Base-by-base conservation (phyloP, 2,888 invertebrate species). In the Apoderus coryli region DNA sequence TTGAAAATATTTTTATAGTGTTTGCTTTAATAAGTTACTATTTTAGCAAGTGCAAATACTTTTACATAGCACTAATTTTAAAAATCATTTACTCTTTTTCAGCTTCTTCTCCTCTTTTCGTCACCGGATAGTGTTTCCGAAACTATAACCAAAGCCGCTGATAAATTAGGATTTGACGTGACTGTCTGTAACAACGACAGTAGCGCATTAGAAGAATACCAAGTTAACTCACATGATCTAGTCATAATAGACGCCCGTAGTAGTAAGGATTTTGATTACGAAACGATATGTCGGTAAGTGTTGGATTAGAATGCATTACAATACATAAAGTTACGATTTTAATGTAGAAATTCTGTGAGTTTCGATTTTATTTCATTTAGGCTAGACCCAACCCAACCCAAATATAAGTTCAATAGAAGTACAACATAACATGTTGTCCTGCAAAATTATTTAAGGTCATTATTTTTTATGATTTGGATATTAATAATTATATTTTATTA, bases 41-140 rank as follows among this genome's bases (percentile, higher is more conserved):
- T n/a, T n/a, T n/a, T n/a, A n/a, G n/a, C n/a, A n/a, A n/a, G n/a
- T n/a, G n/a, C n/a, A n/a, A n/a, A n/a, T n/a, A n/a, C n/a, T n/a
- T n/a, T n/a, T n/a, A n/a, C n/a, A n/a, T n/a, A n/a, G n/a, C n/a
- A n/a, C n/a, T n/a, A n/a, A n/a, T n/a, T n/a, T n/a, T n/a, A n/a
- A n/a, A n/a, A n/a, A n/a, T n/a, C n/a, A n/a, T n/a, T n/a, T n/a
- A n/a, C n/a, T n/a, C 28, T 23, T 49, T 48, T 46, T 4, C 63
- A 81, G 81, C 57, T 80, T 39, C 60, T 82, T 56, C 64, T 80
- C 59, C 76, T 79, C 36, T 80, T 79, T 53, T 63, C 68, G 4
- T 61, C 63, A 39, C 62, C 66, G 36, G 74, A 75, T 42, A 67
- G 69, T 33, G 77, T 78, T 32, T 72, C 72, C 46, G 73, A 78